These are phyloP conservation scores for Hydrocynus forskahlii DNA, from an alignment of 2,797 vertebrate species.

Conservation along the genomic window DNA sequence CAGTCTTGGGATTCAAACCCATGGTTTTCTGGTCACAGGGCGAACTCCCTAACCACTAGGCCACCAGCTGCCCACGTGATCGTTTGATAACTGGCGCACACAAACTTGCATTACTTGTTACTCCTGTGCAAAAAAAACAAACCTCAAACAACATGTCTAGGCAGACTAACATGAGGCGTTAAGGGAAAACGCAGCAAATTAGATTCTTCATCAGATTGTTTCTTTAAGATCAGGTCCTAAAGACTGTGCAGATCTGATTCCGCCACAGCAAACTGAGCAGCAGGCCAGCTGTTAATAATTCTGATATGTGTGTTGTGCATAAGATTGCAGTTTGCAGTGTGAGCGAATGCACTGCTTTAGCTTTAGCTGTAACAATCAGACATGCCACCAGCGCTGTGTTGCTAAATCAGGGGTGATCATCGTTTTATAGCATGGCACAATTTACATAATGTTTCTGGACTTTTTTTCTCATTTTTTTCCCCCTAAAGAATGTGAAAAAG, in stretches of 20 bases:
- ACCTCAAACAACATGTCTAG: background rate
- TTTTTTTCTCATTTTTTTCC: no score
- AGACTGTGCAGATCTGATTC: background rate
- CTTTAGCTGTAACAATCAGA: background rate
- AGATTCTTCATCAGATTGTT: background rate
- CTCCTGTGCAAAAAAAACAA: no score
- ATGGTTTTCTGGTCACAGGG: no score
- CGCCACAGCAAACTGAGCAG: background rate
- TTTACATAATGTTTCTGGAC: background rate
- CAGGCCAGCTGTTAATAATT: background rate
- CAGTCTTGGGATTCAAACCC: no score
- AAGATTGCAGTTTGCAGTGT: background rate
- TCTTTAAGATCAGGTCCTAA: background rate
- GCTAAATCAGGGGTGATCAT: conserved; percentile 9
- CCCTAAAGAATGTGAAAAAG: background rate
- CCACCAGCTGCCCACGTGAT: no score
- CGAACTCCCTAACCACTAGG: no score
- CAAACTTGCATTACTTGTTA: no score
- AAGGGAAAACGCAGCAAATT: no score
- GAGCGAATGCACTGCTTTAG: background rate
- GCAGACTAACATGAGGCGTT: background rate
- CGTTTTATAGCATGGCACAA: background rate
- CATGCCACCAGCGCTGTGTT: conserved; percentile 1
- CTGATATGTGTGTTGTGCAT: background rate
- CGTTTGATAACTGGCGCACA: no score